phyloP scores from a whole-genome alignment of 1,140 invertebrate genomes.

The Archivesica marissinica region DNA sequence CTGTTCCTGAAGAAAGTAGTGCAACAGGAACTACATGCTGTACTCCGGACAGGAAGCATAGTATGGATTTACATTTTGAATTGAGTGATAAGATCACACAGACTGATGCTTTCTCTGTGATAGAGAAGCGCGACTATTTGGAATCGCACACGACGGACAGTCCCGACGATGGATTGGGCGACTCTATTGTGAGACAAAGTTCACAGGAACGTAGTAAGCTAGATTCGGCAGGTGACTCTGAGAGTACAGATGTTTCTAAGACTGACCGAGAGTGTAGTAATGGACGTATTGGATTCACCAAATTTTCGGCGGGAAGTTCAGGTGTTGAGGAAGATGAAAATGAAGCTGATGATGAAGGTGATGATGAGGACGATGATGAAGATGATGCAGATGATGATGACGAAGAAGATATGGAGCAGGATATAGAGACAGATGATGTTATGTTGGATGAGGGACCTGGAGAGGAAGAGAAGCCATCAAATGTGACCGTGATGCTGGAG shows the following conservation, averaged over 20 bases:
- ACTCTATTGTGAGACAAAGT: constrained; percentile 78
- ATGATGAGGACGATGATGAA: constrained; percentile 63
- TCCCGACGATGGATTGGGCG: constrained; percentile 81
- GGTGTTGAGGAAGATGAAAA: constrained; percentile 74
- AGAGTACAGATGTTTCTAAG: constrained; percentile 74
- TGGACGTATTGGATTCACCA: constrained; percentile 83
- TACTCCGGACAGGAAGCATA: constrained; percentile 78
- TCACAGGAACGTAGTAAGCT: constrained; percentile 77
- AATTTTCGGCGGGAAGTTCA: constrained; percentile 85
- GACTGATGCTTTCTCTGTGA: constrained; percentile 65
- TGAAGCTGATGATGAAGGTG: constrained; percentile 65
- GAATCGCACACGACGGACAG: constrained; percentile 75
- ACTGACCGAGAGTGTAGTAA: constrained; percentile 73
- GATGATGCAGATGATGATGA: constrained; percentile 63
- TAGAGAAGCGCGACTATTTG: constrained; percentile 69
- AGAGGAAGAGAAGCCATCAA: constrained; percentile 47
- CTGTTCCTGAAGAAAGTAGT: constrained; percentile 82
- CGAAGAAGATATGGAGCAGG: constrained; percentile 56
- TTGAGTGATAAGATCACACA: constrained; percentile 72
- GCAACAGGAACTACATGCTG: constrained; percentile 78
- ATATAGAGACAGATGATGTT: constrained; percentile 59
- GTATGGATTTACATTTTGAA: constrained; percentile 74
- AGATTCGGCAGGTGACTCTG: constrained; percentile 77
- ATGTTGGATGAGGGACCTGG: constrained; percentile 37
- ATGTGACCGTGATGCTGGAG: constrained; percentile 32